phyloP scores from a whole-genome alignment of 2,797 vertebrate genomes.

The Sebastes nivosus region DNA sequence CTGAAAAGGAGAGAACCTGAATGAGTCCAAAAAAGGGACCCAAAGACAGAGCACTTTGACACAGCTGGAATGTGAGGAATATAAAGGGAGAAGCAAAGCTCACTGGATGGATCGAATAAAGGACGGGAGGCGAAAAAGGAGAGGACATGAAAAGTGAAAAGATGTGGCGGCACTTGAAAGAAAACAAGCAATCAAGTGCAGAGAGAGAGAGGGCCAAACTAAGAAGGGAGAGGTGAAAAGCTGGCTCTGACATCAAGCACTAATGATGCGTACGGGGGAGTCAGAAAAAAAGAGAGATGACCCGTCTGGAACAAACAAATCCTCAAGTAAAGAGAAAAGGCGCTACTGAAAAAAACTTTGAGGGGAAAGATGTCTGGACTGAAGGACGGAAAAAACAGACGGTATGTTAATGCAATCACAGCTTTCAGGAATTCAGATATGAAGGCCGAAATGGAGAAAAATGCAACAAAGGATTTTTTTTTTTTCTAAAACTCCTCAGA shows the following conservation, averaged over 20 bases:
- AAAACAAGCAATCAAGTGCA: constrained; percentile 61
- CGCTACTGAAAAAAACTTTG: constrained; percentile 37
- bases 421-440: constrained; percentile 53
- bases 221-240: constrained; percentile 51
- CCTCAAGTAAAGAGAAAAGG: constrained; percentile 34
- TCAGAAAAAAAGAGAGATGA: constrained; percentile 23
- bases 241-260: constrained; percentile 43
- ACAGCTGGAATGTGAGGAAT: constrained; percentile 53
- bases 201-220: constrained; percentile 17
- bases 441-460: constrained; percentile 26
- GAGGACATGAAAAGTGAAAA: constrained; percentile 45
- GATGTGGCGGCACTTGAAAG: constrained; percentile 43
- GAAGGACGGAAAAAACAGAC: background rate
- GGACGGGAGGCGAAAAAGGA: background rate
- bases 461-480: constrained; percentile 47
- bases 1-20: constrained; percentile 22
- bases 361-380: constrained; percentile 42
- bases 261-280: constrained; percentile 48
- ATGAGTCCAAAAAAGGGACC: constrained; percentile 25
- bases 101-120: constrained; percentile 5
- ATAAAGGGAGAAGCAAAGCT: constrained; percentile 40
- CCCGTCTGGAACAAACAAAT: constrained; percentile 55
- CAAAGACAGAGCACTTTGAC: constrained; percentile 52
- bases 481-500: constrained; percentile 14
- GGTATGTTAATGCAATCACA: constrained; percentile 71